Conservation (phyloP, 2,888 invertebrate species). For the Mesorhabditis spiculigera region DNA sequence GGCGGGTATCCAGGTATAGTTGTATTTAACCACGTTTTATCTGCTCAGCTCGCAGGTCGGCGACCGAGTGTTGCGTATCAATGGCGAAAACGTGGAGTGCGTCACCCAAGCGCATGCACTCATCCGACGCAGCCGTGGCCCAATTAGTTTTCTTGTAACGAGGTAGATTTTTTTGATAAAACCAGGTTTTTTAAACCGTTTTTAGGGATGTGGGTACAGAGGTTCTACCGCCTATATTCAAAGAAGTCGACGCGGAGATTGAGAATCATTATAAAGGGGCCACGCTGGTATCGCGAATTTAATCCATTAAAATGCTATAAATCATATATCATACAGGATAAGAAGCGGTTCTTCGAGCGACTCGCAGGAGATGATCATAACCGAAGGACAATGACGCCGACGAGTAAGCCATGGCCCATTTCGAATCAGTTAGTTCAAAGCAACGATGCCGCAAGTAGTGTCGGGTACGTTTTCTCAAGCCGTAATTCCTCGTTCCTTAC, state of each 20-base stretch:
- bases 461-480: not conserved
- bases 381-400: not conserved
- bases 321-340: not conserved
- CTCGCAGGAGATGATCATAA: not conserved
- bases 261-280: not conserved
- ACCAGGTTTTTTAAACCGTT: not conserved
- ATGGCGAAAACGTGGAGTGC: not conserved
- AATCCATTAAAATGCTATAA: not conserved
- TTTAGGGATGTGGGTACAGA: no score
- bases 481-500: no score
- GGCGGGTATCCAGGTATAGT: no score
- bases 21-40: no score
- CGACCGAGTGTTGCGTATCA: not conserved
- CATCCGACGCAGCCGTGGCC: not conserved
- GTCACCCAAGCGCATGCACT: slow-evolving; percentile 1
- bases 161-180: not conserved
- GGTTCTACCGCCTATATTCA: no score
- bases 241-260: no score
- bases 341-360: not conserved
- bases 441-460: not conserved
- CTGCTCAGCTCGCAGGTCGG: not conserved
- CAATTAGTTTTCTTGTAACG: not conserved
- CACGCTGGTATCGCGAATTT: not conserved
- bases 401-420: not conserved
- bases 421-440: not conserved